Base-by-base conservation (phyloP, 2,888 invertebrate species). In the Zaprionus obscuricornis region DNA sequence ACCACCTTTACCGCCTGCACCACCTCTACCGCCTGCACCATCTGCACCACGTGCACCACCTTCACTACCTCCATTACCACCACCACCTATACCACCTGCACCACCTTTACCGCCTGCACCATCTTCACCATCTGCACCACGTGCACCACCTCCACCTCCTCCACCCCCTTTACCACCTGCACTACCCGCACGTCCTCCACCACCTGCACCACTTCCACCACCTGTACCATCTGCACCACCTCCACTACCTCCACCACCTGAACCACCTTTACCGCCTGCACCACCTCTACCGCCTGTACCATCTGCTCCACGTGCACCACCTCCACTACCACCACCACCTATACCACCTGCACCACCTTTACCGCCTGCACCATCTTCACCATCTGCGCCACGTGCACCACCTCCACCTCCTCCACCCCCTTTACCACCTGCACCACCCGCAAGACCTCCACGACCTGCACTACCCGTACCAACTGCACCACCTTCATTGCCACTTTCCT, bases 61-160 rank as follows among this genome's bases (percentile, higher is more conserved):
- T 6, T 18, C 45, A 2, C 11, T 14, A 2, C 20, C 37, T 20
- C 37, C 37, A 20, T 26, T 13, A 6, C 26, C 11, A 1, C 60
- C 49, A 6, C 37, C 40, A 10, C 22, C 7, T 0, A 39, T 33
- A 1, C 45, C 62, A 3, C 33, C 45, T 17, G 14, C 2, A 6
- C 36, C 29, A 0, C 50, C 46, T 4, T 7, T 22, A 6, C 50
- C 65, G 1, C 24, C 26, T 0, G 49, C 49, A 2, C 62, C 58
- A 0, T 5, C 5, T 13, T 56, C 43, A 0, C 16, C 31, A 0
- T 20, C 18, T 1, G 18, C 50, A 6, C 50, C 65, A 1, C 24
- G 33, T 0, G 49, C 49, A 2, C 62, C 58, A 0, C 6, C 5
- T 13, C 56, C 43, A 0, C 16, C 31, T 1, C 22, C 18, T 1